Base-by-base conservation (phyloP, 1,140 invertebrate genomes). In the Orius laevigatus region DNA sequence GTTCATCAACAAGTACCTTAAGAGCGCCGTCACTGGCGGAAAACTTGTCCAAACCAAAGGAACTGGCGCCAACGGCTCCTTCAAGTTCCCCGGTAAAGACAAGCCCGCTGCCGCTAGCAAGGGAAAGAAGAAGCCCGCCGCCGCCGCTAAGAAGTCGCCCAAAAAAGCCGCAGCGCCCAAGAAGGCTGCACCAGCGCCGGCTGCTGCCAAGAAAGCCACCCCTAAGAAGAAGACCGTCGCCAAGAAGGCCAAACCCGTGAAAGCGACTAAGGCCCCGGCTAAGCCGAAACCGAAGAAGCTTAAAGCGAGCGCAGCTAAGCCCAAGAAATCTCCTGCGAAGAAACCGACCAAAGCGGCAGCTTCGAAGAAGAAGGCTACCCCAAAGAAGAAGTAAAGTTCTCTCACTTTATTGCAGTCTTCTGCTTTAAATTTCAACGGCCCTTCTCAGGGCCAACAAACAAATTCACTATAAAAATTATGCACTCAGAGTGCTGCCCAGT, bases 11-110 rank as follows among this genome's bases (percentile, higher is more conserved):
- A 65, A 64, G 42, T 66, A 64, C 53, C 43, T 71, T 12, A 67
- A 65, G 32, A 52, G 53, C 5, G 68, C 66, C 5, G 64, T 69
- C 0, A 56, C 57, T 5, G 52, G 56, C 5, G 63, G 63, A 0
- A 52, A 47, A 2, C 48, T 71, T 2, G 55, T 63, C 3, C 66
- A 64, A 46, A 62, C 65, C 2, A 68, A 68, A 43, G 67, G 67
- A 1, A 65, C 64, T 36, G 68, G 68, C 5, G 67, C 65, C 2
- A 58, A 61, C 12, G 67, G 67, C 2, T 66, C 64, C 0, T 69
- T 69, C 58, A 68, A 69, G 49, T 48, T 69, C 14, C 44, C 58
- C 1, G 48, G 45, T 8, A 42, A 35, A 48, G 38, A 41, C 18
- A 55, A 55, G 25, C 56, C 58, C 35, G 46, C 57, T 5, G 53